phyloP scores from a whole-genome alignment of 2,888 invertebrate species.

The Leucophora obtusa region DNA sequence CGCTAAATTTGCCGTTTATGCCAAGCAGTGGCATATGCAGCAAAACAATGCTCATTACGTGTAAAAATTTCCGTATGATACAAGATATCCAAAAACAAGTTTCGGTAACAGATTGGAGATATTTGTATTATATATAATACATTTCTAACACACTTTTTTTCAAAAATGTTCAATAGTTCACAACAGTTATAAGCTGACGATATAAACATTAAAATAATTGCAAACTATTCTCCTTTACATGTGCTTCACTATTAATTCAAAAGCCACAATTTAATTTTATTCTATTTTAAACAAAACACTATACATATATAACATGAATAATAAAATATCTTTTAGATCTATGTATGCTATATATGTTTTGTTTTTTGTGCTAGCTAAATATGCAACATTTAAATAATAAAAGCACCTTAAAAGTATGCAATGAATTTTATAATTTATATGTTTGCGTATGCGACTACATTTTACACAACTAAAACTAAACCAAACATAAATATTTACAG shows the following conservation, averaged over 20 bases:
- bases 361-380: slow-evolving; percentile 46
- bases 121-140: too few relatives aligned
- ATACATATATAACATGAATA: slow-evolving; percentile 48
- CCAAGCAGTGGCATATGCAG: too few relatives aligned
- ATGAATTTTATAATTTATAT: slow-evolving; percentile 59
- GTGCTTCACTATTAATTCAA: slow-evolving; percentile 15
- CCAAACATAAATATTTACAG: not conserved
- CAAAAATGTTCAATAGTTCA: too few relatives aligned
- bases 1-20: too few relatives aligned
- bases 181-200: too few relatives aligned
- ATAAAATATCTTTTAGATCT: slow-evolving; percentile 23
- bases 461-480: slow-evolving; percentile 31
- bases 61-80: too few relatives aligned
- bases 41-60: too few relatives aligned
- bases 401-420: slow-evolving; percentile 65
- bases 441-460: slow-evolving; percentile 20
- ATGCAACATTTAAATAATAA: slow-evolving; percentile 63
- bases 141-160: too few relatives aligned
- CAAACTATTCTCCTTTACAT: not conserved
- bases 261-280: slow-evolving; percentile 58
- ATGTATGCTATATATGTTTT: slow-evolving; percentile 2
- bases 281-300: slow-evolving; percentile 42
- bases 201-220: not conserved
- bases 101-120: too few relatives aligned
- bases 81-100: too few relatives aligned